phyloP scores from a whole-genome alignment of 1,140 invertebrate genomes.

The Caenorhabditis elegans region DNA sequence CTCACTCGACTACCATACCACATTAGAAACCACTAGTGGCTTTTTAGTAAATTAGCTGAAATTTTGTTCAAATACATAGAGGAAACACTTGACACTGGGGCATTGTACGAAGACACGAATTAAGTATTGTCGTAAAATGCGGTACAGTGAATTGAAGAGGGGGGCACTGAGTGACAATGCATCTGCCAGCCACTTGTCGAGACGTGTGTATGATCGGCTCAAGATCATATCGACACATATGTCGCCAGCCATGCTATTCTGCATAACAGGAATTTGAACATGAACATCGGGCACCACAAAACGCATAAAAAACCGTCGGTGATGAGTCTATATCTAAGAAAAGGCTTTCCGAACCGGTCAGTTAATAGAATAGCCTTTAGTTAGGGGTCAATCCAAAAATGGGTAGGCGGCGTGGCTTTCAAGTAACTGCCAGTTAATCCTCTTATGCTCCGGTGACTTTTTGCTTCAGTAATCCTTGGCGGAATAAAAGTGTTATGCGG shows the following conservation, averaged over 20 bases:
- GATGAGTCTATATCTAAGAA: background rate
- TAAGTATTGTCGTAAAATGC: background rate
- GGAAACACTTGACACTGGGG: conserved; percentile 6
- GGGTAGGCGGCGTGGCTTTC: background rate
- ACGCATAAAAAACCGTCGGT: background rate
- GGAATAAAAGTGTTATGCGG: background rate
- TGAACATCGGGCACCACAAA: background rate
- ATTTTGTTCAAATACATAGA: background rate
- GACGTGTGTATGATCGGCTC: conserved; percentile 1
- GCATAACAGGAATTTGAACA: conserved; percentile 25
- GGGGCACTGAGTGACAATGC: conserved; percentile 7
- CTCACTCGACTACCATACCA: background rate
- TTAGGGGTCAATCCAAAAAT: conserved; percentile 17
- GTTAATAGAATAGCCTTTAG: conserved; percentile 1
- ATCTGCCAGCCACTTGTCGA: conserved; percentile 27
- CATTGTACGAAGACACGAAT: conserved; percentile 5
- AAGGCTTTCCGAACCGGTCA: background rate
- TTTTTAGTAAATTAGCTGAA: conserved; percentile 12
- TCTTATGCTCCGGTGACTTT: conserved; percentile 8
- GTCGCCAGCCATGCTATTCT: background rate
- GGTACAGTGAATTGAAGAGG: background rate
- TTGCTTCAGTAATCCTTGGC: background rate
- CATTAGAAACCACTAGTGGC: background rate
- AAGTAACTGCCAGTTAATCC: background rate
- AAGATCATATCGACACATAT: conserved; percentile 29